Evolutionary conservation across 2,113 vertebrate species (phyloP), one percentile per base, ranked within the genome.

Genomic region (Tamias sibiricus): DNA sequence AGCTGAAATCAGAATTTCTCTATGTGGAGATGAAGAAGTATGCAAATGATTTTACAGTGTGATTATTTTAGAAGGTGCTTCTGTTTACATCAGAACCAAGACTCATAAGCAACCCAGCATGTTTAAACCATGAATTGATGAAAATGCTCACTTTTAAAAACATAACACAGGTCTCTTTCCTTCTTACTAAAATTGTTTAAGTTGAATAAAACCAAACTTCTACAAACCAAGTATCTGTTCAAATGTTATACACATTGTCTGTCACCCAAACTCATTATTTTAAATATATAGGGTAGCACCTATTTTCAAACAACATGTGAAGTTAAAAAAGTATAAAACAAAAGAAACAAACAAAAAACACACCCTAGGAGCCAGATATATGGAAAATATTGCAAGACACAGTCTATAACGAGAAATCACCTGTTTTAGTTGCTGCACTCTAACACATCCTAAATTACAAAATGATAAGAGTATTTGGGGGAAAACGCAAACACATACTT

Each of bases 1-100:
- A 95, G 88, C 40, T 95, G 37, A 92, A 95, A 92, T 44, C 2
- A 96, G 75, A 82, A 87, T 80, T 79, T 94, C 87, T 95, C 90
- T 87, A 80, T 13, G 57, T 83, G n/a, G 49, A 95, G 52, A 83
- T 87, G 71, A 94, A 87, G 69, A 59, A 91, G 87, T n/a, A 69
- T 69, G 66, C 9, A 88, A 88, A 89, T 19, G 35, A n/a, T 88
- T 90, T 89, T 82, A n/a, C 24, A 75, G 40, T 82, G 8, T 64
- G 79, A 62, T 91, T 89, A 69, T 44, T 96, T 95, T 82, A 71
- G 81, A 79, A 90, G 62, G 28, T 59, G 57, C 16, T 96, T 91
- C 94, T 86, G 93, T 77, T 96, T 91, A 94, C 28, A 62, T 87
- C 77, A 94, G 81, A 94, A 94, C 32, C 8, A 77, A 75, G n/a